These are phyloP conservation scores for Drosophila hamatofila DNA, from an alignment of 2,888 invertebrate species.

Conservation along the genomic window DNA sequence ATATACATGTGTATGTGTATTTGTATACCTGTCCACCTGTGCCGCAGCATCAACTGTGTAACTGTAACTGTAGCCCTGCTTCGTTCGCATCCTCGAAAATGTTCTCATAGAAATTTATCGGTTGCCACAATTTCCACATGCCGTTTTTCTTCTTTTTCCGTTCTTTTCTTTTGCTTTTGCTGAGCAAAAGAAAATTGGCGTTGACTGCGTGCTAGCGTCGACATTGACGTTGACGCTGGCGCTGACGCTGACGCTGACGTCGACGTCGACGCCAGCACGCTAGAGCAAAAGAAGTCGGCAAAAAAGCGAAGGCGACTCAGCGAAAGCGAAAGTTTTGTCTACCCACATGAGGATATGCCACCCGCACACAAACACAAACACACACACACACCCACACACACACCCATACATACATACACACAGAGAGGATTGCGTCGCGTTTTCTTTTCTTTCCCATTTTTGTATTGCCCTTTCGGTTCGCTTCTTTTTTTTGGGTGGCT, in stretches of 20 bases:
- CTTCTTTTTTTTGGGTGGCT: conserved; percentile 21
- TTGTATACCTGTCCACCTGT: not conserved
- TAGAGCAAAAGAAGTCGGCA: conserved; percentile 38
- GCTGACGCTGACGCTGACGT: conserved; percentile 6
- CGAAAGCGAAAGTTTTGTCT: conserved; percentile 76
- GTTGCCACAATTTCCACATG: conserved; percentile 64
- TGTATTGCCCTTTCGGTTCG: conserved; percentile 55
- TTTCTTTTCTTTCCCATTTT: conserved; percentile 56
- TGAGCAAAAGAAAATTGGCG: conserved; percentile 60
- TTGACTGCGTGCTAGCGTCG: conserved; percentile 26
- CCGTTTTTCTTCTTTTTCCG: conserved; percentile 35
- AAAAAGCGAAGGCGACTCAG: conserved; percentile 58
- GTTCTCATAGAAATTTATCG: conserved; percentile 48
- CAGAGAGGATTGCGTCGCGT: conserved; percentile 36
- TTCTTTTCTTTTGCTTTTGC: conserved; percentile 23
- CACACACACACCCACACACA: conserved; percentile 27
- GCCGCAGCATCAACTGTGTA: conserved; percentile 6
- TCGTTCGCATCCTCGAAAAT: conserved; percentile 43
- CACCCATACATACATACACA: conserved; percentile 27
- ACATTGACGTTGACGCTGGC: conserved; percentile 15
- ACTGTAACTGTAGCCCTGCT: conserved; percentile 15
- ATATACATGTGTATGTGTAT: not conserved
- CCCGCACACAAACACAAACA: conserved; percentile 29
- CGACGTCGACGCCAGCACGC: conserved; percentile 8
- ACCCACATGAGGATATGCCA: conserved; percentile 51